A percentile compares a stretch with the other conserved stretches of the same genome.
phyloP scores from a whole-genome alignment of 2,113 vertebrate species.

The Antechinus stuartii region DNA sequence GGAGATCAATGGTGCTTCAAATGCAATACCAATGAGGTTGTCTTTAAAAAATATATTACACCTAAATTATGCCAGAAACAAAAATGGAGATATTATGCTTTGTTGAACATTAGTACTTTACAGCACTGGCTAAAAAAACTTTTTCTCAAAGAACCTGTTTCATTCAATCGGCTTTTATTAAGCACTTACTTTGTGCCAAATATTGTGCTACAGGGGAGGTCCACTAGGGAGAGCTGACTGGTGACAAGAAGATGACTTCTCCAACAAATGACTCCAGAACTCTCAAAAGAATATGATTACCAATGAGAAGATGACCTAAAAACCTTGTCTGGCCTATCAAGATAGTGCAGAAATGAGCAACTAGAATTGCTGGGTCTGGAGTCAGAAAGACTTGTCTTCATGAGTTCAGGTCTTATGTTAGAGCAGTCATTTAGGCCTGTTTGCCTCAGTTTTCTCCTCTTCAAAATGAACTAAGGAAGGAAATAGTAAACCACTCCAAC shows the following conservation, averaged over 20 bases:
- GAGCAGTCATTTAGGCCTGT: not conserved
- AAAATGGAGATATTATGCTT: not conserved
- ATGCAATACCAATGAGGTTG: not conserved
- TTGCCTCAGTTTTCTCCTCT: not conserved
- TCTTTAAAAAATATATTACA: not conserved
- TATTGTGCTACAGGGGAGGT: not conserved
- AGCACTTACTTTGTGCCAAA: not conserved
- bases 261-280: not conserved
- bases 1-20: not conserved
- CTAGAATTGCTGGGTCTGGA: not conserved
- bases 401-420: not conserved
- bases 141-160: not conserved
- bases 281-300: not conserved
- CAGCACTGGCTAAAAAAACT: not conserved
- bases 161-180: not conserved
- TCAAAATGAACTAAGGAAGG: not conserved
- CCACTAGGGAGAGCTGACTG: not conserved
- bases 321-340: not conserved
- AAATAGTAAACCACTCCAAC: not conserved
- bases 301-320: not conserved
- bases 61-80: not conserved
- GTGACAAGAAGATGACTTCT: not conserved
- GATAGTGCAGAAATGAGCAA: not conserved
- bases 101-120: not conserved
- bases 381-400: not conserved